phyloP scores from a whole-genome alignment of 2,888 invertebrate species.

The Xanthia icteritia region DNA sequence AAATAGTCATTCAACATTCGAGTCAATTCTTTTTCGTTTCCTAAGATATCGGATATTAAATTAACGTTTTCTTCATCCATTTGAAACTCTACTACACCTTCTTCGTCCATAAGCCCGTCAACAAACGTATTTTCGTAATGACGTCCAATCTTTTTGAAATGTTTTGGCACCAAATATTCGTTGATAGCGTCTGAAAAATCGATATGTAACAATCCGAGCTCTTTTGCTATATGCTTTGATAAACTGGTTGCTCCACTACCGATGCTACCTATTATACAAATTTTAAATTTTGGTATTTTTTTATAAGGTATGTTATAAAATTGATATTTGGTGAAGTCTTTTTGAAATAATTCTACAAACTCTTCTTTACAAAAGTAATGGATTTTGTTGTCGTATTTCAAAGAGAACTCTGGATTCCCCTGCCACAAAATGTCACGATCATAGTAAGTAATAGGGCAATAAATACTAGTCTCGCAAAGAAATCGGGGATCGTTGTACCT shows the following conservation, averaged over 20 bases:
- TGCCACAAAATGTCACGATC: slow-evolving; percentile 90
- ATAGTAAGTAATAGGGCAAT: slow-evolving; percentile 91
- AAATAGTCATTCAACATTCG: slow-evolving; percentile 87
- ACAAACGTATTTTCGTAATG: slow-evolving; percentile 83
- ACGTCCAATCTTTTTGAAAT: slow-evolving; percentile 86
- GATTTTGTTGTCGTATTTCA: slow-evolving; percentile 88
- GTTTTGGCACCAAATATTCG: slow-evolving; percentile 80
- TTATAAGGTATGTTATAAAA: slow-evolving; percentile 83
- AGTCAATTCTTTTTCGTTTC: slow-evolving; percentile 82
- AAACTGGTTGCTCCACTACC: slow-evolving; percentile 90
- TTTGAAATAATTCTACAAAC: slow-evolving; percentile 86
- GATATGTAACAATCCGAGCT: slow-evolving; percentile 89
- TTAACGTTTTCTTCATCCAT: slow-evolving; percentile 81
- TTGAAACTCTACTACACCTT: slow-evolving; percentile 80
- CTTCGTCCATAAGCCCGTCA: slow-evolving; percentile 79
- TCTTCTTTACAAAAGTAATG: slow-evolving; percentile 89
- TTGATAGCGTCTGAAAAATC: slow-evolving; percentile 86
- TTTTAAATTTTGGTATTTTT: slow-evolving; percentile 87
- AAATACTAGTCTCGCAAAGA: slow-evolving; percentile 90
- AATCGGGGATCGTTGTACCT: slow-evolving; percentile 78
- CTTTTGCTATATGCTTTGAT: slow-evolving; percentile 86
- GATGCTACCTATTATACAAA: slow-evolving; percentile 90
- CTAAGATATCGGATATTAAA: slow-evolving; percentile 75
- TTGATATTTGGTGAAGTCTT: slow-evolving; percentile 87
- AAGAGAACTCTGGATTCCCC: slow-evolving; percentile 90